These are phyloP conservation scores for Tursiops truncatus DNA, from an alignment of 2,113 vertebrate species.

Conservation along the genomic window DNA sequence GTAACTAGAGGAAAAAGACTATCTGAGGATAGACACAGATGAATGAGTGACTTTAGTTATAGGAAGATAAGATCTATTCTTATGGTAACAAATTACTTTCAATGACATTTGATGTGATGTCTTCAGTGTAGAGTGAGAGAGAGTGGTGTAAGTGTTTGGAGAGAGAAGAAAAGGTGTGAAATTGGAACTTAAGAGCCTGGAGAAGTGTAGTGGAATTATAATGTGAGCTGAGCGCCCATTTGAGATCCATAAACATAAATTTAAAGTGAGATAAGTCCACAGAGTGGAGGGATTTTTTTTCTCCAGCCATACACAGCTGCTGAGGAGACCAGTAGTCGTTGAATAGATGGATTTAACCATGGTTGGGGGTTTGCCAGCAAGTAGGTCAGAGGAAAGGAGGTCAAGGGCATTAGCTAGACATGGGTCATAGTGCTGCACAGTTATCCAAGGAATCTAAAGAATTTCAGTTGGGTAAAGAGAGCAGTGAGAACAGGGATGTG, in stretches of 20 bases:
- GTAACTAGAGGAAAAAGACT: background rate
- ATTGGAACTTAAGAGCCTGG: background rate
- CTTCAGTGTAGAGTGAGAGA: background rate
- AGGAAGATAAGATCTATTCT: background rate
- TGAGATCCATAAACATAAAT: slow-evolving; percentile 29
- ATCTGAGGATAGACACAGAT: background rate
- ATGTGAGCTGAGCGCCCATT: background rate
- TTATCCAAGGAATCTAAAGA: slow-evolving; percentile 5
- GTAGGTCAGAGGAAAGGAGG: background rate
- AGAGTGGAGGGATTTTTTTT: background rate
- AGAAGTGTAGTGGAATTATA: background rate
- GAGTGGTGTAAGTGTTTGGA: background rate
- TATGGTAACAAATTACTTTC: background rate
- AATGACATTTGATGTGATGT: background rate
- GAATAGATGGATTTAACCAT: background rate
- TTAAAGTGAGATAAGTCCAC: slow-evolving; percentile 15
- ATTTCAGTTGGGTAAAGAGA: background rate
- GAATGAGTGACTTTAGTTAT: background rate
- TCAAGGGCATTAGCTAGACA: background rate
- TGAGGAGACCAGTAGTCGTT: background rate
- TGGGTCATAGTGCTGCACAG: background rate
- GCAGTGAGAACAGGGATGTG: background rate
- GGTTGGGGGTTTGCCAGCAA: slow-evolving; percentile 4
- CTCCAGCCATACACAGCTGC: background rate
- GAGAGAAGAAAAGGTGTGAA: background rate